phyloP scores from a whole-genome alignment of 2,113 vertebrate genomes.

The Salvator merianae region DNA sequence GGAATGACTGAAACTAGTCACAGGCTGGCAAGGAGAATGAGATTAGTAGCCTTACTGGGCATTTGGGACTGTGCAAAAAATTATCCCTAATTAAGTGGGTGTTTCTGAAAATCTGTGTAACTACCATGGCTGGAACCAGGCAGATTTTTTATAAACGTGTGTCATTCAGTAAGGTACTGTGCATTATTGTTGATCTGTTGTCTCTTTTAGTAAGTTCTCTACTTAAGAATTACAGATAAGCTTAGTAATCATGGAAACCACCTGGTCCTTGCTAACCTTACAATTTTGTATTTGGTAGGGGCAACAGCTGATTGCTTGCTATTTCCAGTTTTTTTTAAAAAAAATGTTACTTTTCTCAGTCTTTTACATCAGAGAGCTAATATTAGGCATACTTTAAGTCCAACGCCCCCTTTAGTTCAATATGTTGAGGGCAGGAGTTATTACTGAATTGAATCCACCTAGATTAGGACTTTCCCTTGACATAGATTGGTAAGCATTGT shows the following conservation, averaged over 20 bases:
- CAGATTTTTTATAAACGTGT: not conserved
- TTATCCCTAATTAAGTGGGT: not conserved
- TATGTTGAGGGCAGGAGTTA: not conserved
- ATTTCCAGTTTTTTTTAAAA: not conserved
- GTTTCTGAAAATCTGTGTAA: not conserved
- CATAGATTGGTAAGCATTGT: not conserved
- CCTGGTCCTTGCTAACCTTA: not conserved
- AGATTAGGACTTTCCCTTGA: not conserved
- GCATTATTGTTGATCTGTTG: not conserved
- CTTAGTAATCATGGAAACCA: not conserved
- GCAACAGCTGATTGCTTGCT: not conserved
- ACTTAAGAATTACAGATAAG: not conserved
- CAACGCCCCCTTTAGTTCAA: not conserved
- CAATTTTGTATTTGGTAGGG: not conserved
- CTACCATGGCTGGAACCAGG: not conserved
- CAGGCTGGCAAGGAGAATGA: not conserved
- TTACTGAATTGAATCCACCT: not conserved
- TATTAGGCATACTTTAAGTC: not conserved
- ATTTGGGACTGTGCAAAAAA: not conserved
- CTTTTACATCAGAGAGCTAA: not conserved
- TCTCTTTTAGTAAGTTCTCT: not conserved
- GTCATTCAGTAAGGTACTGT: not conserved
- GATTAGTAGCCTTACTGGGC: not conserved
- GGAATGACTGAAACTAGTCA: not conserved
- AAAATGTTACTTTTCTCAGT: not conserved